Evolutionary conservation across 1,140 invertebrate species (phyloP).

Genomic region (Halictus rubicundus): DNA sequence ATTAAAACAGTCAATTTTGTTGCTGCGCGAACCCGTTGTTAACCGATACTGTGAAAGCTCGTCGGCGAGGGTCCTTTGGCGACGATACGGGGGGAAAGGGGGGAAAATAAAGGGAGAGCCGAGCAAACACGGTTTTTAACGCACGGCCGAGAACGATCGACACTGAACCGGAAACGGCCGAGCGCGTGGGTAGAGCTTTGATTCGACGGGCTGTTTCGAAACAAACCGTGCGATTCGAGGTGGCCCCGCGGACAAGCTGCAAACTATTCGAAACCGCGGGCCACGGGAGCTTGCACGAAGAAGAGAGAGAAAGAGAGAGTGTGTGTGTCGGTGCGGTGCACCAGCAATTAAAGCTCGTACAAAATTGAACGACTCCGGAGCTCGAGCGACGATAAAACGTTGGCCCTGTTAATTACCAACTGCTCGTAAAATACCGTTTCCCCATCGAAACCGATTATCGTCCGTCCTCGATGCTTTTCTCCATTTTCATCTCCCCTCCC

Average conservation of each 20-base stretch:
- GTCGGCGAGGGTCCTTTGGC: too few relatives aligned
- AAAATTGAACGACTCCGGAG: conserved; percentile 10
- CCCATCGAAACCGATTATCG: not conserved
- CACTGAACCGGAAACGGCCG: too few relatives aligned
- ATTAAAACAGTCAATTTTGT: too few relatives aligned
- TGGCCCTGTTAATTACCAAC: conserved; percentile 25
- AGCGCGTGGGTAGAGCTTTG: too few relatives aligned
- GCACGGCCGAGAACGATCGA: too few relatives aligned
- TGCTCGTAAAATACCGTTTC: not conserved
- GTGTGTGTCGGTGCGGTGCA: not conserved
- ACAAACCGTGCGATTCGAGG: conserved; percentile 24
- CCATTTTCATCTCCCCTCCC: too few relatives aligned
- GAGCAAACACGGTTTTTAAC: too few relatives aligned
- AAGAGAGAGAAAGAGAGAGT: not conserved
- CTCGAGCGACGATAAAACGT: conserved; percentile 7
- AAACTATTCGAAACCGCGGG: not conserved
- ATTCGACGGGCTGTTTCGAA: not conserved
- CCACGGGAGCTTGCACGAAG: not conserved
- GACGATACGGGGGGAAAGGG: too few relatives aligned
- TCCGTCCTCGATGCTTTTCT: too few relatives aligned
- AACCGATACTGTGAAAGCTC: too few relatives aligned
- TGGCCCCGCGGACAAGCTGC: conserved; percentile 4
- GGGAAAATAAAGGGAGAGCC: too few relatives aligned
- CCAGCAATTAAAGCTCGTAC: conserved; percentile 28
- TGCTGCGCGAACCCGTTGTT: too few relatives aligned